Evolutionary conservation across 1,140 invertebrate genomes (phyloP).

Genomic region (Drosophila kepulauana): DNA sequence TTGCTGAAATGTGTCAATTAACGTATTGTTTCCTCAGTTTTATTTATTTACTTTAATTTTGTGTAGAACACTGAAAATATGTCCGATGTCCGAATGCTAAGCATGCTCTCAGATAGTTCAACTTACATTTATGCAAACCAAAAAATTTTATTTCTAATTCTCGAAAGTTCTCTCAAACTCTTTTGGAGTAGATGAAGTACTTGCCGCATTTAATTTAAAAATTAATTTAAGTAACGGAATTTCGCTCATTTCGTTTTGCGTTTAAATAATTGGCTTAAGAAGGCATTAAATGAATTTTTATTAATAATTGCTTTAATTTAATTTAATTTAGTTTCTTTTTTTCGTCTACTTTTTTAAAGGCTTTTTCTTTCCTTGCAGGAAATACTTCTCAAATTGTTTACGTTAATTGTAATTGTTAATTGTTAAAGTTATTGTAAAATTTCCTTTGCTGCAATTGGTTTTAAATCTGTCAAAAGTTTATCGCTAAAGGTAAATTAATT

Average conservation of each 20-base stretch:
- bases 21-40: slow-evolving; percentile 18
- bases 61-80: slow-evolving; percentile 68
- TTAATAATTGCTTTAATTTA: slow-evolving; percentile 40
- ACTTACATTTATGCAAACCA: slow-evolving; percentile 51
- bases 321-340: slow-evolving; percentile 40
- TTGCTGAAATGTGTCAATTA: slow-evolving; percentile 68
- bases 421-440: slow-evolving; percentile 41
- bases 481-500: slow-evolving; percentile 60
- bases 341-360: slow-evolving; percentile 79
- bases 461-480: slow-evolving; percentile 33
- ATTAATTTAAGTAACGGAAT: slow-evolving; percentile 79
- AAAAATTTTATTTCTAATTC: slow-evolving; percentile 32
- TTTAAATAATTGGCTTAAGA: slow-evolving; percentile 43
- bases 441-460: slow-evolving; percentile 47
- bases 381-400: slow-evolving; percentile 77
- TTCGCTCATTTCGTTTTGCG: slow-evolving; percentile 30
- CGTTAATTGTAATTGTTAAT: slow-evolving; percentile 42
- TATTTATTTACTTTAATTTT: slow-evolving; percentile 21
- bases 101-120: slow-evolving; percentile 57
- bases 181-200: slow-evolving; percentile 38
- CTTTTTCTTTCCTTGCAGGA: slow-evolving; percentile 81
- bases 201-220: slow-evolving; percentile 42
- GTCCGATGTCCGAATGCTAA: slow-evolving; percentile 79
- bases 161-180: slow-evolving; percentile 3
- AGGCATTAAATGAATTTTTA: slow-evolving; percentile 53